Conservation (phyloP, 2,888 invertebrate genomes). For the Drosophila rellima region DNA sequence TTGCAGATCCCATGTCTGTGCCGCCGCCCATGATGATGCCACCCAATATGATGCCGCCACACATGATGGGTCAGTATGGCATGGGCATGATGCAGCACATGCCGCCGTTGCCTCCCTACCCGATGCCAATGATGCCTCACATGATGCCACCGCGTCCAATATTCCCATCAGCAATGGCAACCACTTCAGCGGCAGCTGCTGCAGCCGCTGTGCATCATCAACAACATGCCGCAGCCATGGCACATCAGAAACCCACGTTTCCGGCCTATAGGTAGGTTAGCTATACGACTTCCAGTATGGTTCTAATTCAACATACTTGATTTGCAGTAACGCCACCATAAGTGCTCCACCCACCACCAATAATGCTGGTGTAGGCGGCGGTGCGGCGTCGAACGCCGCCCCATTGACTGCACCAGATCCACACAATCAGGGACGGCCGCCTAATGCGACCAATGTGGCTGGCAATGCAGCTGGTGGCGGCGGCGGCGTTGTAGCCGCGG, state of each 20-base stretch:
- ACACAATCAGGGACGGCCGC: conserved; percentile 69
- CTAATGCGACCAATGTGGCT: conserved; percentile 34
- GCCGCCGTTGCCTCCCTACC: conserved; percentile 91
- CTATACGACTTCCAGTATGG: too few species aligned
- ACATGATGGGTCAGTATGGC: conserved; percentile 87
- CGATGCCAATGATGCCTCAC: conserved; percentile 89
- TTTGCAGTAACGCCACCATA: conserved; percentile 90
- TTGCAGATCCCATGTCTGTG: conserved; percentile 81
- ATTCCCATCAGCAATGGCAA: conserved; percentile 91
- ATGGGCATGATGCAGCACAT: conserved; percentile 90
- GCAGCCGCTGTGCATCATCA: conserved; percentile 70
- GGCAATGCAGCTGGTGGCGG: conserved; percentile 16
- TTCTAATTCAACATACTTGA: conserved; percentile 4
- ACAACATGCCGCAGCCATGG: conserved; percentile 84
- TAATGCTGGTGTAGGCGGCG: conserved; percentile 85
- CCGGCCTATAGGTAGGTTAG: conserved; percentile 90
- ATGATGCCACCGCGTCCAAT: conserved; percentile 90
- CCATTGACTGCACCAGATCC: conserved; percentile 64
- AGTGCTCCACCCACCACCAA: conserved; percentile 90
- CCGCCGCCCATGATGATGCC: conserved; percentile 88
- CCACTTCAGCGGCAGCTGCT: conserved; percentile 88
- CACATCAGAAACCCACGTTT: conserved; percentile 91
- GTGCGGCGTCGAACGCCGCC: conserved; percentile 85
- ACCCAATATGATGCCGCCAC: conserved; percentile 88
- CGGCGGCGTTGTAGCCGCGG: conserved; percentile 91